Conservation (phyloP, 2,888 invertebrate genomes). For the Pharmacophagus antenor region DNA sequence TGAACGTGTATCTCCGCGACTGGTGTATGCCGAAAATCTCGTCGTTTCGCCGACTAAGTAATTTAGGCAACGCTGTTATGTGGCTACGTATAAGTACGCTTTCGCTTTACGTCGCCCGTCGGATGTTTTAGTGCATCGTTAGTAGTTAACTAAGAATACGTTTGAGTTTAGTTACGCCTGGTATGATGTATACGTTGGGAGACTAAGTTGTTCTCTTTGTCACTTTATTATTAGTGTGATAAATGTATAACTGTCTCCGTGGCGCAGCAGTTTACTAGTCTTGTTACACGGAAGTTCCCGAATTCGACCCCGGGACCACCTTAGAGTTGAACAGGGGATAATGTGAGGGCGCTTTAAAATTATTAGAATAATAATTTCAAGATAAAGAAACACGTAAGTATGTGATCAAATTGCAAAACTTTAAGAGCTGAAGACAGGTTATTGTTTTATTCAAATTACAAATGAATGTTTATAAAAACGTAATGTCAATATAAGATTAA, state of each 20-base stretch:
- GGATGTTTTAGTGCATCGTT: conserved; percentile 18
- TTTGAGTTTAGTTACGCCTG: conserved; percentile 4
- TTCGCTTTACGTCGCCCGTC: conserved; percentile 8
- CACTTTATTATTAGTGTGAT: not conserved
- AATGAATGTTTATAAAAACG: no score
- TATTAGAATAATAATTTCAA: no score
- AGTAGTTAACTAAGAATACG: not conserved
- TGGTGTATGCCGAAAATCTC: conserved; percentile 17
- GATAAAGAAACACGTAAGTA: no score
- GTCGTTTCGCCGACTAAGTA: conserved; percentile 12
- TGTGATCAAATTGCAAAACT: no score
- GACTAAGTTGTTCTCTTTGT: not conserved
- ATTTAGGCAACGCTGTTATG: conserved; percentile 9
- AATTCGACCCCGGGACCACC: no score
- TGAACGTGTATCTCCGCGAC: conserved; percentile 4
- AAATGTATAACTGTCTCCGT: no score
- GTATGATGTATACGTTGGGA: not conserved
- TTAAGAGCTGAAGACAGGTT: no score
- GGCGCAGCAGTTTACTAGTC: not conserved
- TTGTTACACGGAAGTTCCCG: not conserved
- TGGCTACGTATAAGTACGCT: not conserved
- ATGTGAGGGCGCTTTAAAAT: no score
- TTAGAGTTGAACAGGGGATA: no score
- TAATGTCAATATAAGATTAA: no score
- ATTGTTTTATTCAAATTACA: no score